Conservation (phyloP, 2,797 vertebrate genomes). For the Agapornis canus region DNA sequence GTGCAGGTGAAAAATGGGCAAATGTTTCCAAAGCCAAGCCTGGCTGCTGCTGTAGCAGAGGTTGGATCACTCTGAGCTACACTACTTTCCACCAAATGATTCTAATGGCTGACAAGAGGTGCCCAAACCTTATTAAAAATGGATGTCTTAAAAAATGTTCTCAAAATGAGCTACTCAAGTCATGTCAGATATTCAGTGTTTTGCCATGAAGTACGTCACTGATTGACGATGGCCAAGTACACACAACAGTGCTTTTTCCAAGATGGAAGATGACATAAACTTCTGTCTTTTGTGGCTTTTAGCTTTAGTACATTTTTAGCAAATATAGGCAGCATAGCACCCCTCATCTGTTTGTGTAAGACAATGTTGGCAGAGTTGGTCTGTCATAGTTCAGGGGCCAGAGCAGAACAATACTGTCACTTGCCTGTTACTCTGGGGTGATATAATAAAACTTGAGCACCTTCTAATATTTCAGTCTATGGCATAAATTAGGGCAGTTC, state of each 20-base stretch:
- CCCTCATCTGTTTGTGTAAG: neutral
- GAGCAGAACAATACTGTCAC: slow-evolving; percentile 7
- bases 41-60: neutral
- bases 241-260: neutral
- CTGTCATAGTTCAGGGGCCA: neutral
- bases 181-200: neutral
- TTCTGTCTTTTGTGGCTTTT: neutral
- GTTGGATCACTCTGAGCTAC: neutral
- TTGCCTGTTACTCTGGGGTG: neutral
- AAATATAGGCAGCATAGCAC: neutral
- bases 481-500: slow-evolving; percentile 31
- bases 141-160: neutral
- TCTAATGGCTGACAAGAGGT: neutral
- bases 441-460: neutral
- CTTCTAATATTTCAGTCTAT: slow-evolving; percentile 26
- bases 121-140: neutral
- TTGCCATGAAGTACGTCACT: neutral
- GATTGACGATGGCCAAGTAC: neutral
- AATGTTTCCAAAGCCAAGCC: neutral
- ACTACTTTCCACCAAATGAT: neutral
- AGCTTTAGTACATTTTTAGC: neutral
- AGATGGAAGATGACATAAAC: neutral
- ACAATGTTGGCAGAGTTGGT: neutral
- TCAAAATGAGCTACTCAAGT: neutral
- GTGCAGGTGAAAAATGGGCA: fast-evolving